Evolutionary conservation across 2,888 invertebrate genomes (phyloP).

Genomic region (Tiliacea aurago): DNA sequence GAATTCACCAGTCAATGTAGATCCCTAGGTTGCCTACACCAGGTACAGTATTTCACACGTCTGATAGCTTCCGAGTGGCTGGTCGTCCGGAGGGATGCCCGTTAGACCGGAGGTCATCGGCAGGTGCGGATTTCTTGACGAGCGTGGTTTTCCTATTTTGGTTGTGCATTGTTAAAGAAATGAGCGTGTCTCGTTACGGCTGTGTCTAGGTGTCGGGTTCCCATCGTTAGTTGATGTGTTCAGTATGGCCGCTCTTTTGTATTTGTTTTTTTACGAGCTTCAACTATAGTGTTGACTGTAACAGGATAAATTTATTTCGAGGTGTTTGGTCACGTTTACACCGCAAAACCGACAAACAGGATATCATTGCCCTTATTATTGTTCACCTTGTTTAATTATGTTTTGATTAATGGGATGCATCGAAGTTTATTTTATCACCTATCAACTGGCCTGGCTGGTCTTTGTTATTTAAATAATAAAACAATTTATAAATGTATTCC

Average conservation of each 20-base stretch:
- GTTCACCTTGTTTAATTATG: constrained; percentile 38
- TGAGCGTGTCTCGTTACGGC: constrained; percentile 78
- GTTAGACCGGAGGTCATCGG: constrained; percentile 87
- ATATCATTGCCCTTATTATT: constrained; percentile 32
- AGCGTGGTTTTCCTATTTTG: constrained; percentile 86
- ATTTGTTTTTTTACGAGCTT: constrained; percentile 33
- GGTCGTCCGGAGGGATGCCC: constrained; percentile 78
- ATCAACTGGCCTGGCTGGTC: constrained; percentile 1
- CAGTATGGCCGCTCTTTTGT: constrained; percentile 51
- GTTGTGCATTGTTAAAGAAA: constrained; percentile 83
- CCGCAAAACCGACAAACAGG: constrained; percentile 45
- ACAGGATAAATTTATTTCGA: constrained; percentile 54
- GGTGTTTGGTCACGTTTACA: constrained; percentile 34
- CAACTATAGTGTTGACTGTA: constrained; percentile 24
- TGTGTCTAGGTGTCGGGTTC: constrained; percentile 68
- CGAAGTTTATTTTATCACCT: constrained; percentile 36
- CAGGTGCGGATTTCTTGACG: constrained; percentile 89
- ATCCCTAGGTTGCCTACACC: constrained; percentile 60
- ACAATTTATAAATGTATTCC: constrained; percentile 27
- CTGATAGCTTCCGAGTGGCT: constrained; percentile 46
- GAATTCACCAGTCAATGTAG: constrained; percentile 73
- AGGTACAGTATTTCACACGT: constrained; percentile 53
- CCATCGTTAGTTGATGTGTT: constrained; percentile 68
- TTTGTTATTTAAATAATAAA: constrained; percentile 35
- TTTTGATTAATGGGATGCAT: constrained; percentile 28